phyloP scores from a whole-genome alignment of 2,888 invertebrate genomes.

The Orthonychiurus folsomi region DNA sequence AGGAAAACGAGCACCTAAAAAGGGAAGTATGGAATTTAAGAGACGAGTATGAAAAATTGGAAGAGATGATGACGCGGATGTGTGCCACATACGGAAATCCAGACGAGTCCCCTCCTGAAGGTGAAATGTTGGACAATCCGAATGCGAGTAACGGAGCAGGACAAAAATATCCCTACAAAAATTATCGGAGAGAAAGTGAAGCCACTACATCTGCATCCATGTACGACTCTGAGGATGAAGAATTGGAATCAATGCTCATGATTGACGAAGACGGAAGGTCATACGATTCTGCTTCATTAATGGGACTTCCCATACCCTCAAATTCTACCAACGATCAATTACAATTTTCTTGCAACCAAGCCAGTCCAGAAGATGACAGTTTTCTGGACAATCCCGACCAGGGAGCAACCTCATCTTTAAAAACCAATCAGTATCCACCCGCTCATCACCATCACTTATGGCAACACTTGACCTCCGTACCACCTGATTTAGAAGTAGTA shows the following conservation, averaged over 20 bases:
- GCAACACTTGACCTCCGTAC: conserved; percentile 13
- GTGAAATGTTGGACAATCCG: background rate
- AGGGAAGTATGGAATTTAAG: conserved; percentile 77
- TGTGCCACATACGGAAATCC: conserved; percentile 5
- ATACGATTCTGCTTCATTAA: background rate
- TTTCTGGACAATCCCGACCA: background rate
- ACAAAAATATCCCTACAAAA: background rate
- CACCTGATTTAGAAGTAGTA: conserved; percentile 24
- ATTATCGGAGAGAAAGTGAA: conserved; percentile 7
- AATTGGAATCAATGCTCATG: conserved; percentile 13
- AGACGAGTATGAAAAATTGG: conserved; percentile 79
- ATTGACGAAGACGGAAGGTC: conserved; percentile 18
- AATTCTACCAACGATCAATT: background rate
- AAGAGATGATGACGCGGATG: conserved; percentile 56
- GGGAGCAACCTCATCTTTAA: background rate
- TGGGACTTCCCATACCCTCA: background rate
- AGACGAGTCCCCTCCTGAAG: background rate
- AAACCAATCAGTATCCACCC: conserved; percentile 1
- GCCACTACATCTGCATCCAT: conserved; percentile 10
- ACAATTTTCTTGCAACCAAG: background rate
- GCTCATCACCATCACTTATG: conserved; percentile 11
- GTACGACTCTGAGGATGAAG: conserved; percentile 17
- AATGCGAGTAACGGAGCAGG: background rate
- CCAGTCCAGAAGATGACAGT: background rate
- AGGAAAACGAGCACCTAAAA: conserved; percentile 78